Conservation (phyloP, 1,140 invertebrate species). For the Pogonognathellus flavescens region DNA sequence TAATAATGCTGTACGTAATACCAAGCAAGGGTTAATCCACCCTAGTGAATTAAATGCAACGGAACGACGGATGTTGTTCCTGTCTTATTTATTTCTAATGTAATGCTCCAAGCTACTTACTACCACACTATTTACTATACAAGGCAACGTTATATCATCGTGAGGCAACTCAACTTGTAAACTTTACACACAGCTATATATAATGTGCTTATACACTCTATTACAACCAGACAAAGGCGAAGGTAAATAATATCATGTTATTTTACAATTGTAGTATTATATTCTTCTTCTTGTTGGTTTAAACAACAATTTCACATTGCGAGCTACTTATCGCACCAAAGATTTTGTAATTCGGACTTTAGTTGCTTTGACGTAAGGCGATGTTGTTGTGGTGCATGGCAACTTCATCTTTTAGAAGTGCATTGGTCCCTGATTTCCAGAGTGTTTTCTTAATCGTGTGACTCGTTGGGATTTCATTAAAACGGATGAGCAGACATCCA, state of each 20-base stretch:
- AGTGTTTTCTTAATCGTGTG: conserved; percentile 22
- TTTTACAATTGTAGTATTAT: background rate
- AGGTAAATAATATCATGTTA: background rate
- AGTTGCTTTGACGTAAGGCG: background rate
- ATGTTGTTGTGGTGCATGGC: background rate
- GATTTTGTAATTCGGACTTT: background rate
- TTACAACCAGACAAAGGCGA: background rate
- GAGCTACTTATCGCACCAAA: conserved; percentile 23
- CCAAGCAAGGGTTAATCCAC: conserved; percentile 38
- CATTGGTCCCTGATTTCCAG: conserved; percentile 17
- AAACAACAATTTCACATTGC: background rate
- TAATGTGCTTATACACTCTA: too few species aligned
- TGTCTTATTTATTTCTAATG: conserved; percentile 19
- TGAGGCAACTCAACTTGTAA: conserved; percentile 27
- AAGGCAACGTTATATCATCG: background rate
- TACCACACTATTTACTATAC: too few species aligned
- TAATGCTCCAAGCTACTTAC: background rate
- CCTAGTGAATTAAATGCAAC: conserved; percentile 14
- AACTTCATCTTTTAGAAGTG: conserved; percentile 8
- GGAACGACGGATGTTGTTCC: conserved; percentile 39
- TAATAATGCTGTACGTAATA: background rate
- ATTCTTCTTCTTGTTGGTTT: background rate
- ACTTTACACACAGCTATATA: too few species aligned
- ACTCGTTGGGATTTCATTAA: conserved; percentile 20
- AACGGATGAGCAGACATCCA: conserved; percentile 20